Base-by-base conservation (phyloP, 37 sponge, comb jelly and placozoan genomes). In the Cliona cf. orientalis region DNA sequence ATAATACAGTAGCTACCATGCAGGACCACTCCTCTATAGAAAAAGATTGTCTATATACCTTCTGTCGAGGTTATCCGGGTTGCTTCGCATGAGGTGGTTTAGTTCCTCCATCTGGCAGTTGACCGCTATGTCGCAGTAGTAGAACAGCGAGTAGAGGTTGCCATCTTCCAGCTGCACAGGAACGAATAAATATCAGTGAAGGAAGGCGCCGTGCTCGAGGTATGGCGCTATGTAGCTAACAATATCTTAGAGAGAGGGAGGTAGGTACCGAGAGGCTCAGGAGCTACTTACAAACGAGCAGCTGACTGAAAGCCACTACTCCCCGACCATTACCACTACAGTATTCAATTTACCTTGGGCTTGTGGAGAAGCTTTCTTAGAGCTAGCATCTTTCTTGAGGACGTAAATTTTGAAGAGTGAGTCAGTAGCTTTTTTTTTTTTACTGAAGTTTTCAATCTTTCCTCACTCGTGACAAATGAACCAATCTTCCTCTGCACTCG, bases 91-190 rank as follows among this genome's bases (percentile, higher is more conserved):
- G 38, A 82, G 69, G 25, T 74, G 49, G 72, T 86, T 87, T 19
- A 94, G 80, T 14, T 80, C 59, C 14, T 66, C 49, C 81, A 90
- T 81, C 41, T 86, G 91, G 34, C 74, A 56, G 42, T 66, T 86
- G 38, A 90, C 88, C 1, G 84, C 84, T 33, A 43, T 41, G 80
- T 94, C 91, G 59, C 90, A 89, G 76, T 90, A 74, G 75, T 94
- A 80, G 74, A 94, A 94, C 28, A 90, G 22, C 36, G 87, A 44
- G 39, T 90, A 62, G 19, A 90, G 83, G 46, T 70, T 71, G 11
- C 76, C 55, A 22, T 90, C 92, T 34, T 65, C 73, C n/a, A 74
- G 56, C 94, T 93, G 61, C 53, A 69, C 14, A 0, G 42, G 32
- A n/a, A n/a, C n/a, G n/a, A n/a, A 66, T n/a, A n/a, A n/a, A n/a